Evolutionary conservation across 2,888 invertebrate genomes (phyloP).

Genomic region (Cheilosia pagana): DNA sequence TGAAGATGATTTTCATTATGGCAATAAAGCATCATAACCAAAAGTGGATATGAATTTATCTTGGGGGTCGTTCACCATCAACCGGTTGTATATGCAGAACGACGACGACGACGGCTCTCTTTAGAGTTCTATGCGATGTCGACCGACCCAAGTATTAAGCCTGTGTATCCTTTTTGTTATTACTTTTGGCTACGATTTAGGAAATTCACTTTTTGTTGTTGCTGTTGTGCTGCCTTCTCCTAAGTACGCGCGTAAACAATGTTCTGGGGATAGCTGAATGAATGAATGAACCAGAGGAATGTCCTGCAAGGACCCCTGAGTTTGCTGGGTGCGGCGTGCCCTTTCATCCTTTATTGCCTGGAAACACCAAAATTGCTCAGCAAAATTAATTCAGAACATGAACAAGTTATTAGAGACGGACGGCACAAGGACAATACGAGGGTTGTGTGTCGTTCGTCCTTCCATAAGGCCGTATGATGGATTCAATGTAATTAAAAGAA

Average conservation of each 20-base stretch:
- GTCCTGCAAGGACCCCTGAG: conserved; percentile 26
- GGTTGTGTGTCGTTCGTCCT: conserved; percentile 15
- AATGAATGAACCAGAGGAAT: conserved; percentile 52
- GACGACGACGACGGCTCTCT: conserved; percentile 8
- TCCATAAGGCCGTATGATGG: conserved; percentile 56
- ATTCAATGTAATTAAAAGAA: conserved; percentile 75
- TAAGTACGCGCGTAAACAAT: conserved; percentile 50
- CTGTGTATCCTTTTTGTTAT: conserved; percentile 63
- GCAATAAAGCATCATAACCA: conserved; percentile 74
- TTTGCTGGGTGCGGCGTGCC: conserved; percentile 16
- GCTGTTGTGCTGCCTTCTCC: background rate
- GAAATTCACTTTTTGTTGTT: conserved; percentile 21
- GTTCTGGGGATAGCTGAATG: conserved; percentile 37
- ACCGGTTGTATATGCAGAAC: conserved; percentile 39
- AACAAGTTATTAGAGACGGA: conserved; percentile 61
- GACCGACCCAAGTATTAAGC: conserved; percentile 20
- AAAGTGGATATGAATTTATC: conserved; percentile 75
- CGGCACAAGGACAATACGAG: conserved; percentile 35
- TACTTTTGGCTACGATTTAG: conserved; percentile 57
- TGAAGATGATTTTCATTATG: conserved; percentile 75
- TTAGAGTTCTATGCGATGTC: conserved; percentile 22
- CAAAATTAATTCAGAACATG: conserved; percentile 73
- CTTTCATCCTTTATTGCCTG: conserved; percentile 72
- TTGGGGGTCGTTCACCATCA: conserved; percentile 51
- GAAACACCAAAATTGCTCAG: conserved; percentile 66